Conservation (phyloP, 2,113 vertebrate genomes). For the Chaetops frenatus region DNA sequence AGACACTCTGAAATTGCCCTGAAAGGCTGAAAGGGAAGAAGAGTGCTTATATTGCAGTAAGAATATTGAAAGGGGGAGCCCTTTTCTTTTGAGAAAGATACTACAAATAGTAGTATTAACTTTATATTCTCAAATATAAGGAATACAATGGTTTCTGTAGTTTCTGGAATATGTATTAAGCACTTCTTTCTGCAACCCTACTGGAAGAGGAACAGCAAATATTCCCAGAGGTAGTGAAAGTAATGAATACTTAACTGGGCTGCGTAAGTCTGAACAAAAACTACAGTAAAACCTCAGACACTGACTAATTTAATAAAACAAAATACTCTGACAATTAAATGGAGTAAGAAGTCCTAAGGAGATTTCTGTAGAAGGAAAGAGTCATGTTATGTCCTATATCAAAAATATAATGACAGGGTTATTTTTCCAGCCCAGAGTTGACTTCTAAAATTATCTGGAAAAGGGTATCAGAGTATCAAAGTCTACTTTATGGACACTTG, state of each 20-base stretch:
- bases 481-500: not conserved
- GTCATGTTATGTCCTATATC: not conserved
- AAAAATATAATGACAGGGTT: not conserved
- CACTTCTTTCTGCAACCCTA: not conserved
- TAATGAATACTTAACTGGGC: not conserved
- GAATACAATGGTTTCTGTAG: not conserved
- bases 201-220: not conserved
- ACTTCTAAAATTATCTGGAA: not conserved
- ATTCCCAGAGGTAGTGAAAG: not conserved
- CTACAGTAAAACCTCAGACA: not conserved
- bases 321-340: not conserved
- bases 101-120: not conserved
- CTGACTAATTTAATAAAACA: not conserved
- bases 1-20: not conserved
- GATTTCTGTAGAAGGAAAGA: not conserved
- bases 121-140: not conserved
- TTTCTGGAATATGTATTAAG: not conserved
- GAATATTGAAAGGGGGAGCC: not conserved
- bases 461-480: not conserved
- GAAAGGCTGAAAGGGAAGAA: not conserved
- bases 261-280: not conserved
- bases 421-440: not conserved
- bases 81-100: not conserved
- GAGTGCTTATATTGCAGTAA: not conserved
- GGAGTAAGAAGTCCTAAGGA: not conserved